Percentiles rank a stretch among this genome's conserved stretches.
Conservation (phyloP, 2,797 vertebrate species). For the Channallabes apus region DNA sequence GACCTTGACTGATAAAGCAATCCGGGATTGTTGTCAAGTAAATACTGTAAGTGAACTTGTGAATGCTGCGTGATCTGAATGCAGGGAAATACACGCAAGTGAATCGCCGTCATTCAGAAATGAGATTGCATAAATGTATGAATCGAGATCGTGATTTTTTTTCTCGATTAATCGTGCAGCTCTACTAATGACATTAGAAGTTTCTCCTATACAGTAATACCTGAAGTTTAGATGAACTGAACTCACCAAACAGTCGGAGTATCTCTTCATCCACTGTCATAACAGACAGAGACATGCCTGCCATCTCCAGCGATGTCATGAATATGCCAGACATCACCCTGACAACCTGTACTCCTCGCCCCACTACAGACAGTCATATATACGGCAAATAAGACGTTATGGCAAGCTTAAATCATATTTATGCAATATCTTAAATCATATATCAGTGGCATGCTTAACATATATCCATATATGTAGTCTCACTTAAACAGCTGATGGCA, state of each 20-base stretch:
- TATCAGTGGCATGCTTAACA: neutral
- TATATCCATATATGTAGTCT: slow-evolving; percentile 47
- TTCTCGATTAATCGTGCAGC: too few species aligned
- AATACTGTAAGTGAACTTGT: too few species aligned
- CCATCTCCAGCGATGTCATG: slow-evolving; percentile 95
- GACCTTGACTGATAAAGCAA: too few species aligned
- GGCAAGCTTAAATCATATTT: neutral
- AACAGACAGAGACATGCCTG: slow-evolving; percentile 86
- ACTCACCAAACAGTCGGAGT: slow-evolving; percentile 83
- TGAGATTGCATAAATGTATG: too few species aligned
- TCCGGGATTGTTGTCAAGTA: too few species aligned
- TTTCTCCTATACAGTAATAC: neutral
- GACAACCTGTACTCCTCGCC: slow-evolving; percentile 69
- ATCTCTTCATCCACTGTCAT: slow-evolving; percentile 76
- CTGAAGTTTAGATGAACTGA: neutral
- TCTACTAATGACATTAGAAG: too few species aligned
- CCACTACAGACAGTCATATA: slow-evolving; percentile 68
- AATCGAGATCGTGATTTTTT: too few species aligned
- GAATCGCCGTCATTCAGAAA: too few species aligned
- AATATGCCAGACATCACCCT: slow-evolving; percentile 87
- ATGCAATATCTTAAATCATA: too few species aligned
- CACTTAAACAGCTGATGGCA: slow-evolving; percentile 78
- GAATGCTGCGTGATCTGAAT: too few species aligned
- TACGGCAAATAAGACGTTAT: neutral
- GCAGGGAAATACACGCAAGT: too few species aligned